Conservation (phyloP, 2,113 vertebrate species). For the Sinocyclocheilus rhinocerous region DNA sequence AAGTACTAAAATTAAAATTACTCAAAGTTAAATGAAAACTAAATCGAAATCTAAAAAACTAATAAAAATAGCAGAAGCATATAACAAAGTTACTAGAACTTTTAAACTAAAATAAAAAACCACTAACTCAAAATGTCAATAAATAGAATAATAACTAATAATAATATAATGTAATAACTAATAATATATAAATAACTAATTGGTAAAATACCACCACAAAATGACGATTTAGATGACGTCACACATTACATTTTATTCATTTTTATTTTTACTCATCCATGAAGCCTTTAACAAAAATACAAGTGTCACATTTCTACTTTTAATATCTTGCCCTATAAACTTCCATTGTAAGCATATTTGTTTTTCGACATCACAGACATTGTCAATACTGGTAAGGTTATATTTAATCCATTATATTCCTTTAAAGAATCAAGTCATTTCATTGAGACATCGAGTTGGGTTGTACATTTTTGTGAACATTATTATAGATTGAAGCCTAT, state of each 20-base stretch:
- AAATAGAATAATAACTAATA: no score
- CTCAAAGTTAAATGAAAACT: neutral
- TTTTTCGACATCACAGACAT: neutral
- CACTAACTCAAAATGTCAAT: no score
- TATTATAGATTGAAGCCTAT: conserved; percentile 4
- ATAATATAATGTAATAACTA: no score
- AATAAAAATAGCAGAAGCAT: neutral
- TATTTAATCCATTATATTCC: neutral
- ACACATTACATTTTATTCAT: no score
- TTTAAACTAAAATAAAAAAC: no score
- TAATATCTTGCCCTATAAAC: neutral
- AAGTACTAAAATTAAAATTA: neutral
- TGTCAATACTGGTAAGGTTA: neutral
- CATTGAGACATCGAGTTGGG: neutral
- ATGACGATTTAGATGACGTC: no score
- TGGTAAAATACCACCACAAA: neutral
- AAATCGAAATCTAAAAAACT: neutral
- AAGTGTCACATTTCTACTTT: neutral
- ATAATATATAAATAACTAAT: no score
- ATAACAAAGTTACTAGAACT: neutral
- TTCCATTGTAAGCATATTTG: neutral
- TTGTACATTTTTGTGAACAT: neutral
- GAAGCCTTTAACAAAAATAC: neutral
- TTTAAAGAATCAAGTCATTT: neutral
- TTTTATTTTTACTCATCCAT: no score